Evolutionary conservation across 92 coral and sea anemone genomes (phyloP), one percentile per base, ranked within the genome.

Genomic region (Epizoanthus illoricatus): DNA sequence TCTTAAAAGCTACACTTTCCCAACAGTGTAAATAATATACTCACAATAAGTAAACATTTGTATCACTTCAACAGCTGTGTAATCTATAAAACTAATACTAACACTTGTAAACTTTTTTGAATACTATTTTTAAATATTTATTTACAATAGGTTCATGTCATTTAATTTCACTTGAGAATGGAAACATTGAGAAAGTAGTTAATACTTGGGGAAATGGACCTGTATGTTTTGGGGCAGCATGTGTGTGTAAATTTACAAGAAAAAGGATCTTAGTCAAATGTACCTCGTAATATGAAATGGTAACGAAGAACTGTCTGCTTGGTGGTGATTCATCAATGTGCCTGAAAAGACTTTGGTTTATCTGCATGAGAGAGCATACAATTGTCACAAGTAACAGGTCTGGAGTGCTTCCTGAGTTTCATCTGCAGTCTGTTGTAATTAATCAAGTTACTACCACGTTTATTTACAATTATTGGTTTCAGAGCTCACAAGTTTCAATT

Each of bases 251-350:
- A 4, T 7, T 41, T 21, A 16, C 17, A 76, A 58, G 49, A 17
- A 76, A 49, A 8, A 5, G 1, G 16, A 28, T 28, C 36, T 28
- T 23, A 39, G 45, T 39, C 13, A 69, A 28, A 43, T n/a, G 58
- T 64, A 96, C 99, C 99, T 96, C 98, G 83, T 92, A 94, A 71
- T 91, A 94, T 10, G 99, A 96, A 67, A 93, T 92, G 4, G 99
- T 96, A 28, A 91, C 92, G 86, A 96, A 96, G 85, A 96, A 96
- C 61, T 96, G 92, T 49, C 90, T 89, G 84, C 88, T 93, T 73
- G 98, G 95, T 11, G 97, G 94, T 39, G 94, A 89, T 85, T 96
- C 99, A 71, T 96, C 98, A 45, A 96, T 88, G 57, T 86, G 90
- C 86, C 88, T 90, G 90, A 90, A 96, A 63, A 96, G 76, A 18